These are phyloP conservation scores for Lampris incognitus DNA, from an alignment of 2,113 vertebrate species.

Conservation along the genomic window DNA sequence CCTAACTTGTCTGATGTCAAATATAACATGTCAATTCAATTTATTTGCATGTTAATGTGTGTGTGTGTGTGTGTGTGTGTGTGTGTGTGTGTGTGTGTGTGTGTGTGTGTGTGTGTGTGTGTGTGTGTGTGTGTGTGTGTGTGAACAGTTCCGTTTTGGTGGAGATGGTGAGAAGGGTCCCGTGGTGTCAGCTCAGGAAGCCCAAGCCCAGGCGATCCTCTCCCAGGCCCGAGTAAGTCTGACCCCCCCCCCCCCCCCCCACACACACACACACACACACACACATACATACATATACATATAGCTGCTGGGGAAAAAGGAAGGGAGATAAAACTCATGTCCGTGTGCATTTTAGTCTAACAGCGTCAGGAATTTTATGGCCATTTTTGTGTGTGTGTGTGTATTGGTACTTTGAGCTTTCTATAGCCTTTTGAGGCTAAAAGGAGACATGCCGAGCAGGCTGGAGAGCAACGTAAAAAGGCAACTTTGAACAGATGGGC, in stretches of 20 bases:
- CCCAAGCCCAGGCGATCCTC: constrained; percentile 97
- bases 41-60: constrained; percentile 6
- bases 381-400: constrained; percentile 21
- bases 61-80: constrained; percentile 16
- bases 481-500: constrained; percentile 70
- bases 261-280: constrained; percentile 31
- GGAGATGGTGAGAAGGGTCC: constrained; percentile 95
- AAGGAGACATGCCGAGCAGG: constrained; percentile 62
- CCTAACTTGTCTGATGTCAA: too few relatives aligned
- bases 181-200: constrained; percentile 93
- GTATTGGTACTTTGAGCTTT: background rate
- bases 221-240: constrained; percentile 95
- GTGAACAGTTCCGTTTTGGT: constrained; percentile 92
- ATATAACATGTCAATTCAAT: background rate
- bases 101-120: constrained; percentile 13
- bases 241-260: background rate
- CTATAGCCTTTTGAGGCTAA: constrained; percentile 54
- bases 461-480: constrained; percentile 53
- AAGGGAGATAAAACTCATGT: background rate
- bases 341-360: too few relatives aligned
- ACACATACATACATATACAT: constrained; percentile 39
- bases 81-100: constrained; percentile 15
- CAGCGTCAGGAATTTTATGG: constrained; percentile 6
- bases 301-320: constrained; percentile 46
- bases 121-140: constrained; percentile 15